These are phyloP conservation scores for Hippopotamyrus pictus DNA, from an alignment of 2,797 vertebrate genomes.

Conservation along the genomic window DNA sequence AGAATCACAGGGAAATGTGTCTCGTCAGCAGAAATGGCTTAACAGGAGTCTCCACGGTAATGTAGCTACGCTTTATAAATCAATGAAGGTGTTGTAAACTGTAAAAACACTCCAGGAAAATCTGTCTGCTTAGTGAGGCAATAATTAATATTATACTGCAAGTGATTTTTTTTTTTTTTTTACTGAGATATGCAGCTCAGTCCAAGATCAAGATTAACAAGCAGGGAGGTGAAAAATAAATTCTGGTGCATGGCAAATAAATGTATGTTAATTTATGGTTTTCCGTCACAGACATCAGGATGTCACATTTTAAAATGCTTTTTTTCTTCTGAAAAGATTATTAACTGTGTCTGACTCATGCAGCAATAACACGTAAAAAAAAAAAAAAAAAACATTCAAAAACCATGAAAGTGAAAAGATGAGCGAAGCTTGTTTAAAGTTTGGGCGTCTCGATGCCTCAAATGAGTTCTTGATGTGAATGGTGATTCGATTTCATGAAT, in stretches of 20 bases:
- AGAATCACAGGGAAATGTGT: background rate
- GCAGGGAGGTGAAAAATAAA: background rate
- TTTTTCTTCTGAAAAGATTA: background rate
- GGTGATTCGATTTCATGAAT: background rate
- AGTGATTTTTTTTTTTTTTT: background rate
- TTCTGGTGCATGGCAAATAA: background rate
- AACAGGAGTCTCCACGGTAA: background rate
- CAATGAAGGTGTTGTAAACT: conserved; percentile 5
- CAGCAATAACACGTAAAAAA: background rate
- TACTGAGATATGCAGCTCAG: background rate
- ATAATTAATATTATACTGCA: background rate
- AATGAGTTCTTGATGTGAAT: background rate
- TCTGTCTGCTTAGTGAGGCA: background rate
- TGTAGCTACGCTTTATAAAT: background rate
- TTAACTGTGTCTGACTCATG: background rate
- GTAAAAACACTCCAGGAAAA: background rate
- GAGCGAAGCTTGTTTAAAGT: background rate
- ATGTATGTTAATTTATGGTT: background rate
- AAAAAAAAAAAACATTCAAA: background rate
- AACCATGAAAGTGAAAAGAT: background rate
- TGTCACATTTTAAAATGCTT: background rate
- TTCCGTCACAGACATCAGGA: background rate
- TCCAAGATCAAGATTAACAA: conserved; percentile 3
- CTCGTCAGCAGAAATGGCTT: background rate
- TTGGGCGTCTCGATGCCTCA: background rate